Evolutionary conservation across 2,888 invertebrate genomes (phyloP).

Genomic region (Drosophila lutescens): DNA sequence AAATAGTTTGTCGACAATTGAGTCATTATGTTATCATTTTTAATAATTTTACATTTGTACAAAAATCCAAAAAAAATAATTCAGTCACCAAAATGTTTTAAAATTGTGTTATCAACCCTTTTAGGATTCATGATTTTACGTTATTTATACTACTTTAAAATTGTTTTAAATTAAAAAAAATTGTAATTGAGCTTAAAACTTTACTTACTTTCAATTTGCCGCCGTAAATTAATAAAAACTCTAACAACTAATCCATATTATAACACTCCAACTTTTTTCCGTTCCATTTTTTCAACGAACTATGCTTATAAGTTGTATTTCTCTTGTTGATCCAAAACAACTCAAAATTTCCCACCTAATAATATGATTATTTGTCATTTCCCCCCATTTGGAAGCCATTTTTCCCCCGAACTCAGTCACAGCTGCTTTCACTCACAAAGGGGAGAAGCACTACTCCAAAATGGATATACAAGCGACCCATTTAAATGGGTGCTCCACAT

Average conservation of each 20-base stretch:
- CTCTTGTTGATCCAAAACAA: too few relatives aligned
- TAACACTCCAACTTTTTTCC: too few relatives aligned
- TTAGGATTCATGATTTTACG: neutral
- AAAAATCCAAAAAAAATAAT: neutral
- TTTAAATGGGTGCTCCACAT: slow-evolving; percentile 52
- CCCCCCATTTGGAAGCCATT: slow-evolving; percentile 4
- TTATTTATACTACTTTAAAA: neutral
- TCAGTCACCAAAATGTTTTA: slow-evolving; percentile 6
- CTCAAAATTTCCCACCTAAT: neutral
- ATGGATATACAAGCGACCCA: slow-evolving; percentile 25
- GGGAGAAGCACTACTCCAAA: slow-evolving; percentile 23
- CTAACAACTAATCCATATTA: too few relatives aligned
- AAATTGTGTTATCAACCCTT: neutral
- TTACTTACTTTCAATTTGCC: too few relatives aligned
- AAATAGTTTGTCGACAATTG: slow-evolving; percentile 49
- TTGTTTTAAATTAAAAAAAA: neutral
- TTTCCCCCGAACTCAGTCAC: neutral
- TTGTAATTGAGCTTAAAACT: too few relatives aligned
- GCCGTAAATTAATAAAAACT: too few relatives aligned
- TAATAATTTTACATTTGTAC: neutral
- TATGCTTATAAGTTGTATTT: too few relatives aligned
- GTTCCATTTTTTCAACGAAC: too few relatives aligned
- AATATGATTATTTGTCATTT: slow-evolving; percentile 6
- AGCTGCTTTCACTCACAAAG: slow-evolving; percentile 28
- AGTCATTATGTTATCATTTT: slow-evolving; percentile 57